Conservation (phyloP, 2,113 vertebrate species). For the Dipodomys ordii region DNA sequence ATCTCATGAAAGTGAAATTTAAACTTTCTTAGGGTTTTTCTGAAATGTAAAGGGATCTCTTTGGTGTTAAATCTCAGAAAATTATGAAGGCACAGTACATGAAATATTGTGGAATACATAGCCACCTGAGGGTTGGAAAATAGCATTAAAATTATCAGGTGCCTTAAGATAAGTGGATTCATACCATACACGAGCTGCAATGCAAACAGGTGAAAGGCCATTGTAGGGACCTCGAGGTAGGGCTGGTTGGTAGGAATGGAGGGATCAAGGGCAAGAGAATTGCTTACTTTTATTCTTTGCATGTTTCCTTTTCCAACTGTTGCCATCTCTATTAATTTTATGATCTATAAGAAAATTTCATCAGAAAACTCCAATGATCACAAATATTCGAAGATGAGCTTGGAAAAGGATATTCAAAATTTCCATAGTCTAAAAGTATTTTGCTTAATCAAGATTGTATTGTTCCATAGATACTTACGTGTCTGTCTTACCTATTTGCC, state of each 20-base stretch:
- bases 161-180: not conserved
- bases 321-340: not conserved
- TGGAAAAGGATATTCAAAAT: constrained; percentile 3
- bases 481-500: not conserved
- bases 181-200: not conserved
- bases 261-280: not conserved
- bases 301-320: not conserved
- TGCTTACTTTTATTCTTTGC: not conserved
- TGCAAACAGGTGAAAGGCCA: not conserved
- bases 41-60: not conserved
- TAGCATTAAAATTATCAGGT: not conserved
- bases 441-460: not conserved
- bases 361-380: not conserved
- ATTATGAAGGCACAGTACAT: not conserved
- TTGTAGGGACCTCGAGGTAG: not conserved
- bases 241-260: not conserved
- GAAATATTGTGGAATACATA: not conserved
- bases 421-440: constrained; percentile 8
- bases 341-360: constrained; percentile 2
- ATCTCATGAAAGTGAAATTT: not conserved
- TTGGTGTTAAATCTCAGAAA: constrained; percentile 14
- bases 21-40: not conserved
- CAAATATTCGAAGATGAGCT: not conserved
- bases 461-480: not conserved
- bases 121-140: not conserved